These are phyloP conservation scores for Characodon lateralis DNA, from an alignment of 2,797 vertebrate species.

Conservation along the genomic window DNA sequence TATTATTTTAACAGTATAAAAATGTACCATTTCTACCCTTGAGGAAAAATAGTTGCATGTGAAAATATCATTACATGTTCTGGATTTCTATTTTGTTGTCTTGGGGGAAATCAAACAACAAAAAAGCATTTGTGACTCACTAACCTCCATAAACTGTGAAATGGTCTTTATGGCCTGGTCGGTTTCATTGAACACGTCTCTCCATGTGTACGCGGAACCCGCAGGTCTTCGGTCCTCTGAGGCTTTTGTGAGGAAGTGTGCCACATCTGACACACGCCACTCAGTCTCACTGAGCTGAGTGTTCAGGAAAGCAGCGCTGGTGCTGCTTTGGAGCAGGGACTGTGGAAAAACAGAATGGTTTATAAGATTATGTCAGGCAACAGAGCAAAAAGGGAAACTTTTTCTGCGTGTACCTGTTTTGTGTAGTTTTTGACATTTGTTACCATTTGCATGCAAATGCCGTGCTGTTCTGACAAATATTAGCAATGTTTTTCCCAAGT, in stretches of 20 bases:
- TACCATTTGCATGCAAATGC: neutral
- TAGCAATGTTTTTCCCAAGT: neutral
- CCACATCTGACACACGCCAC: slow-evolving; percentile 87
- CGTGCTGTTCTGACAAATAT: neutral
- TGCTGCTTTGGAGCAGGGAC: slow-evolving; percentile 89
- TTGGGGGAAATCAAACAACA: neutral
- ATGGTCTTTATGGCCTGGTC: slow-evolving; percentile 90
- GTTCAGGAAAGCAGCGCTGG: slow-evolving; percentile 83
- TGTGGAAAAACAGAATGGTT: slow-evolving; percentile 52
- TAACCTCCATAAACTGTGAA: slow-evolving; percentile 96
- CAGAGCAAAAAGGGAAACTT: neutral
- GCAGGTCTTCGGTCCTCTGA: slow-evolving; percentile 75
- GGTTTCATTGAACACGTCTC: slow-evolving; percentile 92
- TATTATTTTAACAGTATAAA: neutral
- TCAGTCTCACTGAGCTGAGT: slow-evolving; percentile 81
- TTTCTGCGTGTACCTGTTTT: neutral
- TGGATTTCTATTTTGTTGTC: neutral
- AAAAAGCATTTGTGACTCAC: slow-evolving; percentile 19
- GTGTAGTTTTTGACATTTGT: neutral
- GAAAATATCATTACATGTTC: neutral
- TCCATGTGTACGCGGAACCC: slow-evolving; percentile 87
- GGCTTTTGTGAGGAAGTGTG: slow-evolving; percentile 86
- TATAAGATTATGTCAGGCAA: neutral
- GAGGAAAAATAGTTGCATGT: neutral
- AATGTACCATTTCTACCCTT: too few relatives aligned